Percentiles rank a stretch among this genome's conserved stretches.
Conservation (phyloP, 2,113 vertebrate genomes). For the Chascanopsetta lugubris region DNA sequence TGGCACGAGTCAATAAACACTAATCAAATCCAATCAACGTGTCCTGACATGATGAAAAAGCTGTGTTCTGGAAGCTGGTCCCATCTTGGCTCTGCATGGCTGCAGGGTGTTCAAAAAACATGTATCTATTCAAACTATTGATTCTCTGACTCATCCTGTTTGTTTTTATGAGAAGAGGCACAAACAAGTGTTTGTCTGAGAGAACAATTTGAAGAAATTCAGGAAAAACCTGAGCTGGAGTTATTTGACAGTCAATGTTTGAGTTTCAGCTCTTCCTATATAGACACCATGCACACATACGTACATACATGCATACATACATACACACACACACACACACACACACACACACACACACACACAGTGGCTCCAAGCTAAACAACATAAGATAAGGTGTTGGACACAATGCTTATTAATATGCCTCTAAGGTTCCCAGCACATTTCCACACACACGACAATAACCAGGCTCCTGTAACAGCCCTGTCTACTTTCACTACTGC, state of each 20-base stretch:
- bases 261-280: constrained; percentile 11
- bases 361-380: not conserved
- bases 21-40: not conserved
- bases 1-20: too few relatives aligned
- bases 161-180: not conserved
- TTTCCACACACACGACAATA: not conserved
- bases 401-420: not conserved
- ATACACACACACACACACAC: too few relatives aligned
- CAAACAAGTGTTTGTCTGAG: not conserved
- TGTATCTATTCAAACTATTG: too few relatives aligned
- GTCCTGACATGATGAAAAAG: not conserved
- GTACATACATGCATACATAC: too few relatives aligned
- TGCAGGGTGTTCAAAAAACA: not conserved
- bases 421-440: not conserved
- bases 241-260: constrained; percentile 7
- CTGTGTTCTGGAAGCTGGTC: not conserved
- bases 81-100: not conserved
- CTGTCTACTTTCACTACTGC: not conserved
- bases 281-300: too few relatives aligned
- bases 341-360: too few relatives aligned
- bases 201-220: not conserved
- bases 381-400: not conserved
- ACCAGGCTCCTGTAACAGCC: not conserved
- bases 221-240: constrained; percentile 2
- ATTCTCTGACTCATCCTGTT: not conserved